Conservation (phyloP, 2,797 vertebrate genomes). For the Telmatherina bonti region DNA sequence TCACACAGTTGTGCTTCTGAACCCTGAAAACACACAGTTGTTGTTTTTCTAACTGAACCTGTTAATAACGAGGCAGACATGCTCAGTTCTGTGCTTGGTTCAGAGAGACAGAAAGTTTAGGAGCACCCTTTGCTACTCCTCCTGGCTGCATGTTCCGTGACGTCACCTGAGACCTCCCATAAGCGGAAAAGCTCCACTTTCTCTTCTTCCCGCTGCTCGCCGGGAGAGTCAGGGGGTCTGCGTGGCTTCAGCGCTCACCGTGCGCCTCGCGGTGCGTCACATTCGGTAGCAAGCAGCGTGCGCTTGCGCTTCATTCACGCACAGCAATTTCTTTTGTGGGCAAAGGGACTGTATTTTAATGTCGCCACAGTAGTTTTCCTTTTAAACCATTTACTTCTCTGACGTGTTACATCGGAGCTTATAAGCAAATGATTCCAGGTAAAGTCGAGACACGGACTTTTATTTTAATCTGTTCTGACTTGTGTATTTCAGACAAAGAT, state of each 20-base stretch:
- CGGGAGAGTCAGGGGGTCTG: slow-evolving; percentile 12
- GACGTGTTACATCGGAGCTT: slow-evolving; percentile 71
- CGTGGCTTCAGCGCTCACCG: slow-evolving; percentile 47
- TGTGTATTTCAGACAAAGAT: slow-evolving; percentile 34
- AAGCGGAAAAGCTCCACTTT: slow-evolving; percentile 67
- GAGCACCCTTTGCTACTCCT: slow-evolving; percentile 16
- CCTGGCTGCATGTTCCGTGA: slow-evolving; percentile 30
- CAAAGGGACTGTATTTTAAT: slow-evolving; percentile 52
- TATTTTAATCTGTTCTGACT: slow-evolving; percentile 49
- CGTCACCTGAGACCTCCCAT: slow-evolving; percentile 79
- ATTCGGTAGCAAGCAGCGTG: slow-evolving; percentile 33
- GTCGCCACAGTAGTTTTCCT: slow-evolving; percentile 21
- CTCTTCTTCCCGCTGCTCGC: slow-evolving; percentile 23
- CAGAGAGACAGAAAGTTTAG: slow-evolving; percentile 32
- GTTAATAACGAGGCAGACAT: not conserved
- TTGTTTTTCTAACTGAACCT: not conserved
- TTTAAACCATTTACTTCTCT: slow-evolving; percentile 41
- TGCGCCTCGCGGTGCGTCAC: slow-evolving; percentile 35
- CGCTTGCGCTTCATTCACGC: slow-evolving; percentile 29
- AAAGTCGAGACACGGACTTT: slow-evolving; percentile 72
- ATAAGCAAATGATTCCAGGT: slow-evolving; percentile 76
- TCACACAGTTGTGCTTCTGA: too few relatives aligned
- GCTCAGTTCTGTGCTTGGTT: not conserved
- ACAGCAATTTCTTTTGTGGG: slow-evolving; percentile 44
- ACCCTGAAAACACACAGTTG: not conserved